These are phyloP conservation scores for Lycaena phlaeas DNA, from an alignment of 2,888 invertebrate genomes.

Conservation along the genomic window DNA sequence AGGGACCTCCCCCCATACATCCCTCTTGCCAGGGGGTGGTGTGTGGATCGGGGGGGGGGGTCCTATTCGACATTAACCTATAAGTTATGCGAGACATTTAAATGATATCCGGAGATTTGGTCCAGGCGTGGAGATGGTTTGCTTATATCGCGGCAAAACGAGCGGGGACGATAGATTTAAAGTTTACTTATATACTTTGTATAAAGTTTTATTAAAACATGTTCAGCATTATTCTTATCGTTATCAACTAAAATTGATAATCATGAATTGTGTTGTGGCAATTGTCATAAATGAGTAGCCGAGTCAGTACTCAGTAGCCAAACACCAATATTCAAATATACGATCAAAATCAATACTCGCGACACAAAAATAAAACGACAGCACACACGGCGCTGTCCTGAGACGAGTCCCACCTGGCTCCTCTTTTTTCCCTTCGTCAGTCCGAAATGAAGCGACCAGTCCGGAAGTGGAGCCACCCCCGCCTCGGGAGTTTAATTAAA, in stretches of 20 bases:
- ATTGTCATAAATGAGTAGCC: too few relatives aligned
- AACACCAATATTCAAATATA: too few relatives aligned
- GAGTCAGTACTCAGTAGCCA: too few relatives aligned
- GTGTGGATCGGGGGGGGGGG: not conserved
- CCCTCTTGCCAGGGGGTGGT: not conserved
- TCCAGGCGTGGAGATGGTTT: not conserved
- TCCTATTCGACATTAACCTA: constrained; percentile 34
- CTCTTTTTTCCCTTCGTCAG: constrained; percentile 49
- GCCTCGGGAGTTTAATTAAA: constrained; percentile 59
- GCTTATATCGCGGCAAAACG: not conserved
- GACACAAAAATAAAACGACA: constrained; percentile 19
- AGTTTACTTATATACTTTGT: too few relatives aligned
- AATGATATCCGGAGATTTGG: constrained; percentile 17
- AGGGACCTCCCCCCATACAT: too few relatives aligned
- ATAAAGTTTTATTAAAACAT: too few relatives aligned
- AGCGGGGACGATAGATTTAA: too few relatives aligned
- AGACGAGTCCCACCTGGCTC: constrained; percentile 43
- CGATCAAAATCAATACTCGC: too few relatives aligned
- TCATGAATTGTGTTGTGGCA: too few relatives aligned
- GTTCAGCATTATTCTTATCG: too few relatives aligned
- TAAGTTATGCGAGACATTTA: constrained; percentile 34
- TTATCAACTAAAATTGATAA: not conserved
- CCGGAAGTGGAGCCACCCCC: constrained; percentile 47
- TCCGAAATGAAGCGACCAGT: constrained; percentile 61
- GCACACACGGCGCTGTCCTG: constrained; percentile 30